Base-by-base conservation (phyloP, 1,140 invertebrate genomes). In the Parapsyche elsis region DNA sequence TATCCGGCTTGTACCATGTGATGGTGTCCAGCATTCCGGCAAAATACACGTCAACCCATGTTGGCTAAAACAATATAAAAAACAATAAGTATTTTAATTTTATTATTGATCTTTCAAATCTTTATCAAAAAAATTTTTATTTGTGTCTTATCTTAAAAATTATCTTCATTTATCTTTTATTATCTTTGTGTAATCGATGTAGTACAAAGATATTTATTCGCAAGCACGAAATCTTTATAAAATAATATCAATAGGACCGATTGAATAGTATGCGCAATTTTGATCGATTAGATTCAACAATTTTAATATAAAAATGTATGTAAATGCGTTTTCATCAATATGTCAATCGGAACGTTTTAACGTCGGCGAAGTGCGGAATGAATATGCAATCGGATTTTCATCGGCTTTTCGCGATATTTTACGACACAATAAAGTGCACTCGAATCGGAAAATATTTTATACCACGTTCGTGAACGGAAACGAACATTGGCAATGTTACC, bases 281-380 rank as follows among this genome's bases (percentile, higher is more conserved):
- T n/a, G n/a, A n/a, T n/a, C n/a, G n/a, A n/a, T n/a, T n/a, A n/a
- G n/a, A n/a, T n/a, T n/a, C n/a, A n/a, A n/a, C n/a, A n/a, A n/a
- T n/a, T n/a, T n/a, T n/a, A n/a, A 38, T 38, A 7, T 38, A 38
- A 38, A 38, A 4, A 38, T 38, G 30, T 38, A 38, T 38, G 30
- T 38, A 7, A 38, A 38, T 38, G 30, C 30, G 30, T 38, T 38
- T n/a, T 38, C 30, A 38, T 38, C 30, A 38, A 38, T 38, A 38
- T 7, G 1, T 38, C 30, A 38, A 38, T 19, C 9, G 57, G 57
- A 19, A 16, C 21, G 57, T 92, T 82, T 88, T 87, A 9, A 94
- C 81, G 85, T 93, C 93, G 45, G 91, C 92, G 91, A 92, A 93
- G n/a, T 9, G 91, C 90, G 0, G 93, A 84, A 91, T 92, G 84